Base-by-base conservation (phyloP, 2,113 vertebrate species). In the Halcyon senegalensis region DNA sequence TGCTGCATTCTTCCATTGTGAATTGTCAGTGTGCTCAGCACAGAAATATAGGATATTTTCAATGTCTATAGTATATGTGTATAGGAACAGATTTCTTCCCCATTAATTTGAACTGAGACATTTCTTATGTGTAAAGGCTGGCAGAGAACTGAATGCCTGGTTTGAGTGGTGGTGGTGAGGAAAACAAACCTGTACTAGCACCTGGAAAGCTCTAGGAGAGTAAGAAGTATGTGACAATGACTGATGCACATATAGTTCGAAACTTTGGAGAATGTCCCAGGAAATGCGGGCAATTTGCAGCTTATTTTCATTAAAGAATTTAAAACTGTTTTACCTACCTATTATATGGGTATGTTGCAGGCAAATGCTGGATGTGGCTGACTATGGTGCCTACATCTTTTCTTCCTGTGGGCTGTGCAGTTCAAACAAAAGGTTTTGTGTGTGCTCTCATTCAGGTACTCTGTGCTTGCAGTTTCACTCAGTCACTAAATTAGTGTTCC, bases 241-340 rank as follows among this genome's bases (percentile, higher is more conserved):
- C 27, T 37, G 44, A 51, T 39, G 51, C 5, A 28, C 17, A 16
- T 31, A 31, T 2, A 63, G 5, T 0, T 0, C 17, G 27, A 50
- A 82, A 50, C 7, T 56, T 31, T 21, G 37, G 46, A 51, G 37
- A 25, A 16, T 13, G 17, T 50, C 21, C 4, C 27, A 50, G 33
- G 25, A 24, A 41, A 37, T 0, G 0, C 0, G 2, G 7, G 27
- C 14, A 56, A 51, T 75, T 69, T 51, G 37, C 28, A 56, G 21
- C 33, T 56, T 4, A 14, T 74, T 50, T 66, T n/a, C 15, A 28
- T 30, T 28, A 7, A 24, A 31, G 11, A 41, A 55, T 56, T 37
- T 24, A 51, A n/a, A 67, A 27, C 30, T 48, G 6, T 23, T 43
- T 24, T 62, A 41, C 35, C 24, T 55, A 21, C 10, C 6, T 70